A percentile compares a stretch with the other conserved stretches of the same genome.
phyloP scores from a whole-genome alignment of 2,113 vertebrate species.

The Phocoena sinus region DNA sequence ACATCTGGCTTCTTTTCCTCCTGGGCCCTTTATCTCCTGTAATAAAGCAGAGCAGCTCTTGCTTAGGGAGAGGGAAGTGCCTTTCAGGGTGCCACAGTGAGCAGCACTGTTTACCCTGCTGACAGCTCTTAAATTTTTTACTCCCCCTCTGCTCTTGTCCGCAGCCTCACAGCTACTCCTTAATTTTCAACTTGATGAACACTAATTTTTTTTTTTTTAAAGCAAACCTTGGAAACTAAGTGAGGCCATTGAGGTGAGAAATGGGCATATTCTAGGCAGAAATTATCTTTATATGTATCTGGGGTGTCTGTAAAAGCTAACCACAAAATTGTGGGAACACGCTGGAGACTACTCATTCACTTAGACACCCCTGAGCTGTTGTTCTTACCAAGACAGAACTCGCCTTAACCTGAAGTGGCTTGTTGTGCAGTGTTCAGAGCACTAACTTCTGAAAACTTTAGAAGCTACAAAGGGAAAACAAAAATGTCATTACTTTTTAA shows the following conservation, averaged over 20 bases:
- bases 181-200: constrained; percentile 21
- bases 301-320: not conserved
- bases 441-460: not conserved
- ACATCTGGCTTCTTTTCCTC: constrained; percentile 49
- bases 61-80: not conserved
- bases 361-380: not conserved
- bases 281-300: not conserved
- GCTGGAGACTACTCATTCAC: not conserved
- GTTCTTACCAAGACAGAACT: not conserved
- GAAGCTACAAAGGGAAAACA: not conserved
- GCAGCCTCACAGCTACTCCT: constrained; percentile 39
- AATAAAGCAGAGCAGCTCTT: constrained; percentile 1
- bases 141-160: constrained; percentile 35
- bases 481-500: not conserved
- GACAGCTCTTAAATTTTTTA: constrained; percentile 6
- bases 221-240: not conserved
- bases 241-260: not conserved
- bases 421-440: not conserved
- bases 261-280: not conserved
- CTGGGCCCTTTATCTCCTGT: constrained; percentile 16
- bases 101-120: not conserved
- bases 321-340: not conserved
- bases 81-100: not conserved
- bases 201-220: not conserved
- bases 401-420: not conserved